These are phyloP conservation scores for Strigops habroptila DNA, from an alignment of 2,113 vertebrate genomes.

Conservation along the genomic window DNA sequence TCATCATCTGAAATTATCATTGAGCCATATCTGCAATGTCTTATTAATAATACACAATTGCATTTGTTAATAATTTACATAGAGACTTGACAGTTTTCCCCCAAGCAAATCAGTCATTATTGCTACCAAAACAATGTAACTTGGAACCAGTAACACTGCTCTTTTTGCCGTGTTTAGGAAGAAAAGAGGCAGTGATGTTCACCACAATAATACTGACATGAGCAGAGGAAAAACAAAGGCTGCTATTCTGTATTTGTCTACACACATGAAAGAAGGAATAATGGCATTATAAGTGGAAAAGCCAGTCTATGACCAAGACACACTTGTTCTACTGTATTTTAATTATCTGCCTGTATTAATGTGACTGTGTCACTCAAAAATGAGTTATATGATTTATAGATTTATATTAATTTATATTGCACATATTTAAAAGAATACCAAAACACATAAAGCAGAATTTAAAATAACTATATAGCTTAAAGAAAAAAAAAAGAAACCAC, in stretches of 20 bases:
- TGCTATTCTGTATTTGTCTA: background rate
- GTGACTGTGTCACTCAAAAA: background rate
- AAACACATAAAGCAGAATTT: background rate
- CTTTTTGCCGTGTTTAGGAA: background rate
- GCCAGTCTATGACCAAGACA: background rate
- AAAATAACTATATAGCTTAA: background rate
- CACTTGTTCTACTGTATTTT: background rate
- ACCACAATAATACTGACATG: background rate
- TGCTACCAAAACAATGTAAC: background rate
- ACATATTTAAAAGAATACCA: background rate
- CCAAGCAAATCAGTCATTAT: background rate
- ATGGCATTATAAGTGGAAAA: background rate
- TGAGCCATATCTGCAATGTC: background rate
- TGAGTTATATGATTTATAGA: background rate
- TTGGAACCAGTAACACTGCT: background rate
- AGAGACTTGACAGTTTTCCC: background rate
- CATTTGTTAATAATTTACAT: slow-evolving; percentile 21
- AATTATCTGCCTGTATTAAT: background rate
- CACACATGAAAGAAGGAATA: background rate
- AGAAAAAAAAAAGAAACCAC: background rate
- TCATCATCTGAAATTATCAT: background rate
- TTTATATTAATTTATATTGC: background rate
- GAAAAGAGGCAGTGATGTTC: background rate
- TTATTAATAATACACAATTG: slow-evolving; percentile 27
- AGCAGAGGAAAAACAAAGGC: background rate